Percentiles rank a stretch among this genome's conserved stretches.
Evolutionary conservation across 2,888 invertebrate genomes (phyloP).

Genomic region (Cistogaster globosa): DNA sequence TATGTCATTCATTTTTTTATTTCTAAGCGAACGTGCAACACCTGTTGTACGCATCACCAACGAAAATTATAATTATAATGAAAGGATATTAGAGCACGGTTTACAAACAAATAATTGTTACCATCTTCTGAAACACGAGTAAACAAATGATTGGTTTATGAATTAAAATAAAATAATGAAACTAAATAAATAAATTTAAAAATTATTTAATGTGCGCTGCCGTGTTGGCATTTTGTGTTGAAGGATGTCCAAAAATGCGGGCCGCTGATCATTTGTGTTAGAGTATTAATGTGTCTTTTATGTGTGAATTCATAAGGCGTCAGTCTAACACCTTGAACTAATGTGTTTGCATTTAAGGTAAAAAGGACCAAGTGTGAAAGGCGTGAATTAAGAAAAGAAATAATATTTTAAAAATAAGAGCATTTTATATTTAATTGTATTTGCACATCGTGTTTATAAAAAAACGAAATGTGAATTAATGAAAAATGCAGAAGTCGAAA

Average conservation of each 20-base stretch:
- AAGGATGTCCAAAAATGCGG: slow-evolving; percentile 34
- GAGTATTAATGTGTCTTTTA: background rate
- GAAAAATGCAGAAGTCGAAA: too few species aligned
- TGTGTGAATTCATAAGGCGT: slow-evolving; percentile 34
- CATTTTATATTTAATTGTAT: slow-evolving; percentile 33
- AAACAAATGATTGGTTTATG: slow-evolving; percentile 37
- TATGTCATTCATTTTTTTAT: background rate
- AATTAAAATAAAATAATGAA: slow-evolving; percentile 18
- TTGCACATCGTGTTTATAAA: slow-evolving; percentile 7
- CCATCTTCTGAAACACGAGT: slow-evolving; percentile 37
- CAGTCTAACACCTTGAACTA: slow-evolving; percentile 56
- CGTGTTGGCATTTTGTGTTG: slow-evolving; percentile 4
- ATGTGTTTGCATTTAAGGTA: background rate
- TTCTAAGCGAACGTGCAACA: slow-evolving; percentile 63
- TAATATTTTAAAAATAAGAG: slow-evolving; percentile 39
- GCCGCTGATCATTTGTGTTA: background rate
- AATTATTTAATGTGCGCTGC: slow-evolving; percentile 42
- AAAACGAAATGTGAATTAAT: background rate
- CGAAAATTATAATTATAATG: slow-evolving; percentile 53
- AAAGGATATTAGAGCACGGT: slow-evolving; percentile 51
- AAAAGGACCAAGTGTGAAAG: slow-evolving; percentile 24
- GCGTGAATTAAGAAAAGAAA: slow-evolving; percentile 53
- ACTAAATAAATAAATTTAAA: slow-evolving; percentile 47
- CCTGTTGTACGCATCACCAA: slow-evolving; percentile 64
- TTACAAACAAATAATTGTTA: slow-evolving; percentile 41